Base-by-base conservation (phyloP, 2,888 invertebrate genomes). In the Hartigia nigra region DNA sequence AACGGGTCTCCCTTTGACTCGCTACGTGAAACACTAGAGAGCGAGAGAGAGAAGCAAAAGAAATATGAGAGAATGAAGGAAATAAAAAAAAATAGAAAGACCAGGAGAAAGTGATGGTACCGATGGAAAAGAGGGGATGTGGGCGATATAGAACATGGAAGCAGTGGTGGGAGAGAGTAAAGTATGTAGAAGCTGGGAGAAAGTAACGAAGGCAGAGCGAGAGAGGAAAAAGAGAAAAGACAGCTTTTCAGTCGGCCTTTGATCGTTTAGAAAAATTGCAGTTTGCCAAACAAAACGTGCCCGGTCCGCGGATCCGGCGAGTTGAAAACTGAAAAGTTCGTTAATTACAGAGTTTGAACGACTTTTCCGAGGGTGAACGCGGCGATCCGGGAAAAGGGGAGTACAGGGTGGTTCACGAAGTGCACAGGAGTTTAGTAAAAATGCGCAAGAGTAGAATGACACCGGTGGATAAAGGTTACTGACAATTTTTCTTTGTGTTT, bases 291-390 rank as follows among this genome's bases (percentile, higher is more conserved):
- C 84, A 86, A 86, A 84, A 84, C 82, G 82, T 76, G 78, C 77
- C 70, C 32, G 70, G 76, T 75, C 76, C 74, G 75, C 79, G 74
- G 76, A 74, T 69, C 70, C 77, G 69, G 77, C 77, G 78, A 86
- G 86, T 84, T 84, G 86, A 83, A 82, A 86, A 83, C 85, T 85
- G 82, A 83, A 87, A 87, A 87, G 87, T 87, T 87, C 87, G 86
- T 87, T 87, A 87, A 87, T 87, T 87, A 87, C 87, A 82, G 85
- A 87, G 86, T 86, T 87, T 84, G 70, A 81, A 82, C 80, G 80
- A 81, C 82, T 82, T 82, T 82, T 82, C 77, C 55, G 55, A 55
- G 55, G 55, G 55, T 55, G 55, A 55, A 55, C 23, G 23, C 55
- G 5, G 55, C 23, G 23, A 55, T 9, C 14, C 5, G 55, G 55